A percentile compares a stretch with the other conserved stretches of the same genome.
Evolutionary conservation across 2,113 vertebrate genomes (phyloP).

Genomic region (Micronycteris hirsuta): DNA sequence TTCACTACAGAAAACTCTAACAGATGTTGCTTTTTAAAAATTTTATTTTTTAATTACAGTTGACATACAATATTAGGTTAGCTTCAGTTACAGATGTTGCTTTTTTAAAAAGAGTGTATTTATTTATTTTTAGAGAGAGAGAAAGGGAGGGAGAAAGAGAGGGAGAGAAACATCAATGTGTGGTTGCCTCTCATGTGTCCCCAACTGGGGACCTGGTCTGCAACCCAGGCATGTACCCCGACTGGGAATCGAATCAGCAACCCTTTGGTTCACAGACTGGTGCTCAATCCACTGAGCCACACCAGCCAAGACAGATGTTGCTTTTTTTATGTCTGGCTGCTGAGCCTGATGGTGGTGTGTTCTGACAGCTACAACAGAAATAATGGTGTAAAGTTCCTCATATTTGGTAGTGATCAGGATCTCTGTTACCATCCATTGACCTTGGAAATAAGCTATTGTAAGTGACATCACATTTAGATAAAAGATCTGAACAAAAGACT

Average conservation of each 20-base stretch:
- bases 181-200: too few relatives aligned
- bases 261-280: too few relatives aligned
- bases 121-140: too few relatives aligned
- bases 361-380: constrained; percentile 67
- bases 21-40: constrained; percentile 60
- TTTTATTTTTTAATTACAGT: not conserved
- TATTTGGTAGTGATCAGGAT: constrained; percentile 74
- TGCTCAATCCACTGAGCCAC: too few relatives aligned
- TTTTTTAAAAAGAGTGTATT: not conserved
- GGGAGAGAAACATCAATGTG: too few relatives aligned
- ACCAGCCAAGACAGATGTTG: constrained; percentile 43
- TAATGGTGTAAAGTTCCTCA: constrained; percentile 70
- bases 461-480: constrained; percentile 71
- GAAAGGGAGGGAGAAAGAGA: too few relatives aligned
- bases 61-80: not conserved
- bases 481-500: constrained; percentile 59
- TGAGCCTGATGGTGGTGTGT: constrained; percentile 43
- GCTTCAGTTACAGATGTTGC: constrained; percentile 47
- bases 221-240: too few relatives aligned
- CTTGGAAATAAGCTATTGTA: constrained; percentile 82
- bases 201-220: too few relatives aligned
- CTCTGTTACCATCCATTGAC: constrained; percentile 74
- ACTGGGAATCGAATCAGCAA: too few relatives aligned
- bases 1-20: constrained; percentile 62
- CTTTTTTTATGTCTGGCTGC: constrained; percentile 37